Percentiles rank a stretch among this genome's conserved stretches.
Conservation (phyloP, 2,113 vertebrate species). For the Galeopterus variegatus region DNA sequence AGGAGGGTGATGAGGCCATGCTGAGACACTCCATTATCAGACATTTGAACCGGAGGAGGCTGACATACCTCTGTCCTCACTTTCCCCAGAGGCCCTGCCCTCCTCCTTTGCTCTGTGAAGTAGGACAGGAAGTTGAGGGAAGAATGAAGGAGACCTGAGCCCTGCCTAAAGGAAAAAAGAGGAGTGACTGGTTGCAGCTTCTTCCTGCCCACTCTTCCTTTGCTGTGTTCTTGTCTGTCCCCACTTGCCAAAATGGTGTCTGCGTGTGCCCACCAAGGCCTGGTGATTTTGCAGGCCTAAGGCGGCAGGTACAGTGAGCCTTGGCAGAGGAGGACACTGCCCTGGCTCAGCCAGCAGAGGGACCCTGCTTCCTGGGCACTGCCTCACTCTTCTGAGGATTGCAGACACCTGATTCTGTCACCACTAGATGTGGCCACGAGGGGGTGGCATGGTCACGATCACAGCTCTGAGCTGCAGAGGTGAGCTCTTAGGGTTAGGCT, state of each 20-base stretch:
- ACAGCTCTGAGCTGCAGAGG: accelerated
- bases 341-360: constrained; percentile 18
- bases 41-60: not conserved
- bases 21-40: not conserved
- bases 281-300: not conserved
- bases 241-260: not conserved
- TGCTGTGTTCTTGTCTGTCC: not conserved
- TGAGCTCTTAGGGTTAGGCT: not conserved
- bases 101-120: not conserved
- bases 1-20: not conserved
- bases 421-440: not conserved
- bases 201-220: not conserved
- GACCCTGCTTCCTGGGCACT: not conserved
- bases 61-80: too few relatives aligned
- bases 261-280: not conserved
- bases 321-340: not conserved
- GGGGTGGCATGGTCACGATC: not conserved
- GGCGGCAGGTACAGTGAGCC: accelerated
- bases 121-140: not conserved
- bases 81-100: not conserved
- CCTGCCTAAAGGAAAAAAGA: not conserved
- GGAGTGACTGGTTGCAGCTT: not conserved
- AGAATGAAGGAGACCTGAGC: not conserved
- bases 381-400: not conserved
- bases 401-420: accelerated